These are phyloP conservation scores for Falcunculus frontatus DNA, from an alignment of 2,113 vertebrate genomes.

Conservation along the genomic window DNA sequence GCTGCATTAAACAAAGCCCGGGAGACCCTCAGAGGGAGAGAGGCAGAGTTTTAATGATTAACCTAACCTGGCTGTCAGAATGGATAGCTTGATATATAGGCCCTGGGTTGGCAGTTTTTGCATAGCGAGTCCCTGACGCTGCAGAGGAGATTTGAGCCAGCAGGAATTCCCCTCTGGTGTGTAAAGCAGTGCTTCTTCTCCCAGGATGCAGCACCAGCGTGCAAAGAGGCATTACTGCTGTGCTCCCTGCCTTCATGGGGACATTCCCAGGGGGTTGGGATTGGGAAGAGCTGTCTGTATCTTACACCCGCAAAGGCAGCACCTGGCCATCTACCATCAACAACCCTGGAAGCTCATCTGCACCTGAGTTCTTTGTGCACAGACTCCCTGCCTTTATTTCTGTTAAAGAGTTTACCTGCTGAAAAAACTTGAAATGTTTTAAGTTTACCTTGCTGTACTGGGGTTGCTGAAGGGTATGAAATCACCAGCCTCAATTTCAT, in stretches of 20 bases:
- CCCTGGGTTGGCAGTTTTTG: background rate
- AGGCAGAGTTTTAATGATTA: conserved; percentile 59
- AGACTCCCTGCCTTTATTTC: background rate
- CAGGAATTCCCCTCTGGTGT: background rate
- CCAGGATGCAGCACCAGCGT: accelerated
- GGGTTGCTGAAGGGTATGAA: background rate
- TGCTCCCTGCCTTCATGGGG: background rate
- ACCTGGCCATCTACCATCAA: background rate
- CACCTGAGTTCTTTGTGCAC: background rate
- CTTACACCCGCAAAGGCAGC: background rate
- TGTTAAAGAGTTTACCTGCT: background rate
- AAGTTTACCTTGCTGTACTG: background rate
- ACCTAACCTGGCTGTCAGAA: conserved; percentile 56
- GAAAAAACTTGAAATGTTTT: background rate
- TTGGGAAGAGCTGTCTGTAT: background rate
- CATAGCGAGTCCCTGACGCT: background rate
- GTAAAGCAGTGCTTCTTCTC: accelerated
- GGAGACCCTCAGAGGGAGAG: conserved; percentile 28
- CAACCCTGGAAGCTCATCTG: background rate
- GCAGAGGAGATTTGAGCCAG: background rate
- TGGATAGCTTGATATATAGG: conserved; percentile 42
- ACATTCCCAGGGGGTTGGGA: background rate
- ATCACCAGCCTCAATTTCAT: background rate
- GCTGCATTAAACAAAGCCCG: conserved; percentile 59
- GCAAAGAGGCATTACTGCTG: background rate